Evolutionary conservation across 2,797 vertebrate genomes (phyloP).

Genomic region (Falco peregrinus): DNA sequence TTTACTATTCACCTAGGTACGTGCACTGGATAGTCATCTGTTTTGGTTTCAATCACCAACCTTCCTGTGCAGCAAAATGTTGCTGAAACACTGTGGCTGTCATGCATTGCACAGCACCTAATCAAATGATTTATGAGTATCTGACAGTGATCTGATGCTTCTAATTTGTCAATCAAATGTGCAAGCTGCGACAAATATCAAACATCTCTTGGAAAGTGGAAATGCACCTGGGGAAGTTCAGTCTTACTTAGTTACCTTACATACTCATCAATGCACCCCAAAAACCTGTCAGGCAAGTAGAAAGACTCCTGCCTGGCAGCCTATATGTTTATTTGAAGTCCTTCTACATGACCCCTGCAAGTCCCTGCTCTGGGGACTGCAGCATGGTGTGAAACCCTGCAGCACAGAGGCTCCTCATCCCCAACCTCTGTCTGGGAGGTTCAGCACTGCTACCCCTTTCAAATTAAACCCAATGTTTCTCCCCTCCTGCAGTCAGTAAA

Average conservation of each 20-base stretch:
- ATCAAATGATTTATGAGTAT: neutral
- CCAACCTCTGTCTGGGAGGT: neutral
- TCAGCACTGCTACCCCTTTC: neutral
- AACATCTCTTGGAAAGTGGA: neutral
- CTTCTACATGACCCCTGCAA: neutral
- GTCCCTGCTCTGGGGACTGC: neutral
- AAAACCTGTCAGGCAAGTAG: neutral
- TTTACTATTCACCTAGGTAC: neutral
- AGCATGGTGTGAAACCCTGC: neutral
- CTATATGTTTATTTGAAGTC: neutral
- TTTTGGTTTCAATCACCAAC: neutral
- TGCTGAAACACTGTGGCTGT: neutral
- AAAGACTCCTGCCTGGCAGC: neutral
- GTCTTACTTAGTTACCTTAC: neutral
- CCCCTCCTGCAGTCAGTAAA: neutral
- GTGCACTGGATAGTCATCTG: neutral
- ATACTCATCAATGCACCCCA: rapidly evolving
- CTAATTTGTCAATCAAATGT: neutral
- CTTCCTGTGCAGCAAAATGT: neutral
- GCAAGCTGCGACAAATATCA: neutral
- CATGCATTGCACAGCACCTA: neutral
- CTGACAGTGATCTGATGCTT: neutral
- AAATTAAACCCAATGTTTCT: neutral
- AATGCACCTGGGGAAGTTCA: neutral
- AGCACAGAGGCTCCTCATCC: neutral